These are phyloP conservation scores for Drosophila paramelanica DNA, from an alignment of 2,888 invertebrate genomes.

Conservation along the genomic window DNA sequence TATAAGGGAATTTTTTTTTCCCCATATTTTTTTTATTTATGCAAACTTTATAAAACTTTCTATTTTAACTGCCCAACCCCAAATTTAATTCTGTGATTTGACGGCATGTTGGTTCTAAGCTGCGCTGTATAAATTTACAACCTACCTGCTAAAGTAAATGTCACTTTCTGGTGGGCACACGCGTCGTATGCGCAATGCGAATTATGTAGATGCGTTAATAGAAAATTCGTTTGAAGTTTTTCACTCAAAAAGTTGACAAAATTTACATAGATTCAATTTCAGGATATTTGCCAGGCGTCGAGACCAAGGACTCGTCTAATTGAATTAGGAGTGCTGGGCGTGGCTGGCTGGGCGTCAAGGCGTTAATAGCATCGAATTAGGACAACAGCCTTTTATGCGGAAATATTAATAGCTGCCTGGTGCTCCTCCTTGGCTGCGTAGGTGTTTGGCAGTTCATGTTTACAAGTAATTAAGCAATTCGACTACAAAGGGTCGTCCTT, in stretches of 20 bases:
- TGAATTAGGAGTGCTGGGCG: slow-evolving; percentile 72
- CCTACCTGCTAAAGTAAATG: slow-evolving; percentile 15
- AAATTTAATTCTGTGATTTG: neutral
- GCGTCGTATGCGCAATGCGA: slow-evolving; percentile 45
- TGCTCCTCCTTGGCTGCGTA: slow-evolving; percentile 19
- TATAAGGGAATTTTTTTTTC: too few species aligned
- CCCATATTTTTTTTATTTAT: neutral
- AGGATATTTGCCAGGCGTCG: slow-evolving; percentile 36
- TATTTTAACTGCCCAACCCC: neutral
- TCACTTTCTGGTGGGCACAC: slow-evolving; percentile 10
- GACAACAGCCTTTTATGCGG: slow-evolving; percentile 22
- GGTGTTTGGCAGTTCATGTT: slow-evolving; percentile 77
- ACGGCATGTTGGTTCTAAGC: neutral
- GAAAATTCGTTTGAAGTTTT: slow-evolving; percentile 71
- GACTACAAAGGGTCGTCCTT: slow-evolving; percentile 47
- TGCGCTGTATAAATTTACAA: slow-evolving; percentile 6
- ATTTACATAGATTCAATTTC: slow-evolving; percentile 65
- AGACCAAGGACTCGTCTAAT: slow-evolving; percentile 56
- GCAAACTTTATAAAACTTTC: slow-evolving; percentile 12
- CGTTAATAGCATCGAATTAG: slow-evolving; percentile 74
- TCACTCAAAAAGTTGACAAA: slow-evolving; percentile 68
- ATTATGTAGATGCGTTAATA: slow-evolving; percentile 58
- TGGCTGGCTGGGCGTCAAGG: slow-evolving; percentile 66
- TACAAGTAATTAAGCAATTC: slow-evolving; percentile 79
- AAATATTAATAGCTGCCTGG: slow-evolving; percentile 51